Percentiles rank a stretch among this genome's conserved stretches.
phyloP scores from a whole-genome alignment of 2,888 invertebrate genomes.

The Physocephala rufipes region DNA sequence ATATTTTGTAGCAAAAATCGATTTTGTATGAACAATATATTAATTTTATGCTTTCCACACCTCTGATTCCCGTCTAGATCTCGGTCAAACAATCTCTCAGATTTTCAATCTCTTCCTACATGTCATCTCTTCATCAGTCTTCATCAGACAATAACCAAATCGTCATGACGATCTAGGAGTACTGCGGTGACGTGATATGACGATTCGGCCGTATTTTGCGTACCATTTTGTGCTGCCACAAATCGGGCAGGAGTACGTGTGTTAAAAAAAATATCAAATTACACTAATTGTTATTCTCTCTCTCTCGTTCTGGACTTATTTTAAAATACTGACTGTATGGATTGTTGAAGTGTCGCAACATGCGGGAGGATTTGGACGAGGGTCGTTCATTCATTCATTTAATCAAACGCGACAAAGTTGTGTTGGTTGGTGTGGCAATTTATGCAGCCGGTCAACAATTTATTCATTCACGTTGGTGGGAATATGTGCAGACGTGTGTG shows the following conservation, averaged over 20 bases:
- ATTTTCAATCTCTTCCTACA: too few species aligned
- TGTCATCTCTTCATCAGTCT: too few species aligned
- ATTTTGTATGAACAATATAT: neutral
- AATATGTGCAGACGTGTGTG: too few species aligned
- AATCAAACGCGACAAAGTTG: neutral
- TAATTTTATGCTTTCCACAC: too few species aligned
- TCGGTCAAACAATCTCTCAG: too few species aligned
- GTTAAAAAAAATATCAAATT: conserved; percentile 38
- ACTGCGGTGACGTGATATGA: too few species aligned
- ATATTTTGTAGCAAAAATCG: conserved; percentile 36
- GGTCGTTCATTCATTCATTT: neutral
- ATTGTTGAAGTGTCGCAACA: neutral
- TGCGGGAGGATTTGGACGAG: too few species aligned
- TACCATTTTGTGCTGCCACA: conserved; percentile 28
- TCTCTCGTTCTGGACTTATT: neutral
- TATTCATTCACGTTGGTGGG: too few species aligned
- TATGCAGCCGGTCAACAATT: neutral
- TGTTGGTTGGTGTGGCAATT: conserved; percentile 4
- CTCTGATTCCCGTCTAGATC: neutral
- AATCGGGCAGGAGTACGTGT: conserved; percentile 11
- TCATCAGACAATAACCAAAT: too few species aligned
- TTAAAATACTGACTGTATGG: conserved; percentile 29
- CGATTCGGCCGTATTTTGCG: neutral
- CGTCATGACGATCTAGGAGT: neutral
- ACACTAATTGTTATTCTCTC: conserved; percentile 38